These are phyloP conservation scores for Apotomis betuletana DNA, from an alignment of 2,888 invertebrate genomes.

Conservation along the genomic window DNA sequence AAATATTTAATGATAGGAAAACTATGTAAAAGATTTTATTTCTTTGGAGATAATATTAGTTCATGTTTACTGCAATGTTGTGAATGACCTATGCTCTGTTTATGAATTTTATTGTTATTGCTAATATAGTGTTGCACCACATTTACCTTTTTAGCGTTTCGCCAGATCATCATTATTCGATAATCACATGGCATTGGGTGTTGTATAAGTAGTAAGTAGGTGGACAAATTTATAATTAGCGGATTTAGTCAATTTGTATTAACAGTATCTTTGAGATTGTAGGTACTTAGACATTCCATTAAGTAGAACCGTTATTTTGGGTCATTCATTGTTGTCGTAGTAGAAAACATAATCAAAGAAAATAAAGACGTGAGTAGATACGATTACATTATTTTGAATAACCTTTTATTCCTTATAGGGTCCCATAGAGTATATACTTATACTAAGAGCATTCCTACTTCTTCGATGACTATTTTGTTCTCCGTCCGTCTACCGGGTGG, in stretches of 20 bases:
- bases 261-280: constrained; percentile 48
- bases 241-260: constrained; percentile 43
- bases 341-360: constrained; percentile 60
- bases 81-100: constrained; percentile 46
- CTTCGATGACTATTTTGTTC: too few species aligned
- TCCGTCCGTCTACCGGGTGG: too few species aligned
- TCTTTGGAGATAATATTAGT: constrained; percentile 9
- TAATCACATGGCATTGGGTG: constrained; percentile 20
- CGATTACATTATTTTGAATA: neutral
- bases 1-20: constrained; percentile 39
- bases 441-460: too few species aligned
- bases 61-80: constrained; percentile 18
- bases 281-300: constrained; percentile 72
- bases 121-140: neutral
- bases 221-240: constrained; percentile 29
- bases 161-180: neutral
- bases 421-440: neutral
- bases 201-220: constrained; percentile 36
- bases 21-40: constrained; percentile 22
- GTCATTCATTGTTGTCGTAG: constrained; percentile 63
- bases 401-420: neutral
- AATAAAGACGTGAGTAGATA: constrained; percentile 51
- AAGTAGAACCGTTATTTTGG: constrained; percentile 52
- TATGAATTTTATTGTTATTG: constrained; percentile 23
- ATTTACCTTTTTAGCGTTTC: constrained; percentile 1